Conservation (phyloP, 2,888 invertebrate species). For the Cepaea hortensis region DNA sequence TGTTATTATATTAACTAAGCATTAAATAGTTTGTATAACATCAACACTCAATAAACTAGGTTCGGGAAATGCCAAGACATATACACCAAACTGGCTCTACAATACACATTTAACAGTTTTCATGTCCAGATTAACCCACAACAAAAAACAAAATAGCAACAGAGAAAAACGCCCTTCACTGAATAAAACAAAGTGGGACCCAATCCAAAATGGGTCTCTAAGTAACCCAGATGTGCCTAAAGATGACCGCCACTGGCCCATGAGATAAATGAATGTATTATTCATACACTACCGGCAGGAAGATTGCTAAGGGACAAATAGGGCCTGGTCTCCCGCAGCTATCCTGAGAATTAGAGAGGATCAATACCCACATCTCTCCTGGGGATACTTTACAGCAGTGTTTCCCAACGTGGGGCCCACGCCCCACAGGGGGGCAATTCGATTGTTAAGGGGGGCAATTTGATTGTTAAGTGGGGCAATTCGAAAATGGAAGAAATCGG, state of each 20-base stretch:
- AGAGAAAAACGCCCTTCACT: neutral
- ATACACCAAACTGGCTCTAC: no score
- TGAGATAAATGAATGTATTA: conserved; percentile 35
- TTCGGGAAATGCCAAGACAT: no score
- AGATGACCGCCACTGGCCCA: conserved; percentile 21
- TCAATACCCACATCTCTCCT: conserved; percentile 21
- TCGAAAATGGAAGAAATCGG: no score
- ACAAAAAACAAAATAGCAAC: no score
- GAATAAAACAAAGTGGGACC: neutral
- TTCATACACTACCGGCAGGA: conserved; percentile 9
- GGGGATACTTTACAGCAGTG: neutral
- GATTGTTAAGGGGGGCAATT: no score
- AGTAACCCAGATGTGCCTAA: conserved; percentile 8
- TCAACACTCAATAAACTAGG: no score
- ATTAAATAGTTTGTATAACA: no score
- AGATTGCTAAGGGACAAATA: neutral
- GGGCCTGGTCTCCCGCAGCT: conserved; percentile 8
- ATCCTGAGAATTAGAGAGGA: neutral
- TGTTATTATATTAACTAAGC: no score
- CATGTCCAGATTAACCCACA: no score
- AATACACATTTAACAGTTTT: no score
- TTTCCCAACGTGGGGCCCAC: conserved; percentile 1
- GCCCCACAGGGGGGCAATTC: no score
- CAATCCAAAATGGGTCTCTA: neutral
- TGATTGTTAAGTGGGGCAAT: no score